Evolutionary conservation across 2,113 vertebrate species (phyloP), one percentile per base, ranked within the genome.

Genomic region (Plectropomus leopardus): DNA sequence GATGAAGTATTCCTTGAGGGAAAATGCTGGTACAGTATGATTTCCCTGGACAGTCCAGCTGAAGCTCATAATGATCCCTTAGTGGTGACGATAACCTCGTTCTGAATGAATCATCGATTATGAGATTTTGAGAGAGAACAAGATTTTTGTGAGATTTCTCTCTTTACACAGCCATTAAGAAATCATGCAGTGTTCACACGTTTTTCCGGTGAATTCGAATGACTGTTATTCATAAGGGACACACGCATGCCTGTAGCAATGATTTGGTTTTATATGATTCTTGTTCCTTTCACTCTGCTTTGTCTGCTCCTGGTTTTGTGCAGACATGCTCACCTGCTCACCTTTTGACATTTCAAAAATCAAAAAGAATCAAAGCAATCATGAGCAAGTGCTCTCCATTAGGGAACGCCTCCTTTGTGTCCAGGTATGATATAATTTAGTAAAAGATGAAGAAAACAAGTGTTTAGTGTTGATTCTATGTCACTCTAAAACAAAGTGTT

Each of bases 341-440:
- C 24, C 42, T 59, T 51, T 58, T 26, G 51, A 64, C 13, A 5
- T 44, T 55, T 45, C n/a, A 7, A 2, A 4, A 82, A 66, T 44
- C 21, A n/a, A n/a, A n/a, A n/a, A n/a, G n/a, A n/a, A n/a, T n/a
- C n/a, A n/a, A n/a, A n/a, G n/a, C n/a, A n/a, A 23, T 76, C 23
- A 23, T 47, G 28, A 42, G 24, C 11, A 26, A 61, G 42, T 60
- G 54, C 30, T 72, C 40, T 68, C 47, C 60, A 68, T 44, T 30
- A 81, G n/a, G 6, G 3, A 54, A 64, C 65, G 34, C 16, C 28
- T 28, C 61, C 34, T 72, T 28, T 60, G 26, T 60, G 26, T 61
- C n/a, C n/a, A 42, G 17, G 6, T 54, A 24, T 54, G 17, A 50
- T 59, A 3, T 23, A 13, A 65, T 58, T 58, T 28, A 42, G 26